phyloP scores from a whole-genome alignment of 2,888 invertebrate species.

The Sipha maydis region DNA sequence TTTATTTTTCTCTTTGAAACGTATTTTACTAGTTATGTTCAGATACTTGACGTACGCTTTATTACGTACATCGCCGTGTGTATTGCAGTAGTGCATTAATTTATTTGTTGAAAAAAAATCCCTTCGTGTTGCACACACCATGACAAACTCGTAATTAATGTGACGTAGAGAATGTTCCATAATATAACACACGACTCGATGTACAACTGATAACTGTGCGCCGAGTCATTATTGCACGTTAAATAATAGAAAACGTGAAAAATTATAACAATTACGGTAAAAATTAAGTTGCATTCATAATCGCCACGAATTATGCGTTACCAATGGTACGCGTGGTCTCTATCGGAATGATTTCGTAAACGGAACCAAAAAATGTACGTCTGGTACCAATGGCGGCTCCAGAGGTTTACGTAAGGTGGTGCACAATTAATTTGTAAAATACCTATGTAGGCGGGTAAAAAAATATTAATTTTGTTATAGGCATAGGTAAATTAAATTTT shows the following conservation, averaged over 20 bases:
- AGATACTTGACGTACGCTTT: not conserved
- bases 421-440: too few species aligned
- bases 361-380: too few species aligned
- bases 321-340: too few species aligned
- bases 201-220: not conserved
- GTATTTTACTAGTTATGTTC: not conserved
- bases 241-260: not conserved
- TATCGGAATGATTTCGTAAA: too few species aligned
- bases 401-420: too few species aligned
- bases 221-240: not conserved
- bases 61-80: not conserved
- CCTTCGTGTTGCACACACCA: not conserved
- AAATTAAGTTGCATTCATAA: constrained; percentile 13
- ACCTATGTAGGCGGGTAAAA: too few species aligned
- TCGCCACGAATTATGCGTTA: too few species aligned
- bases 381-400: too few species aligned
- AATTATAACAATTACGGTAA: constrained; percentile 19
- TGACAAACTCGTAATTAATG: not conserved
- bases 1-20: not conserved
- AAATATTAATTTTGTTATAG: too few species aligned
- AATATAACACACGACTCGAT: not conserved
- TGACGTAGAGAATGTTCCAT: not conserved
- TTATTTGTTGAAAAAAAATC: not conserved
- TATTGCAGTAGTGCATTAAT: not conserved
- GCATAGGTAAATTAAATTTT: too few species aligned